phyloP scores from a whole-genome alignment of 1,140 invertebrate genomes.

The Pseudoatta argentina region DNA sequence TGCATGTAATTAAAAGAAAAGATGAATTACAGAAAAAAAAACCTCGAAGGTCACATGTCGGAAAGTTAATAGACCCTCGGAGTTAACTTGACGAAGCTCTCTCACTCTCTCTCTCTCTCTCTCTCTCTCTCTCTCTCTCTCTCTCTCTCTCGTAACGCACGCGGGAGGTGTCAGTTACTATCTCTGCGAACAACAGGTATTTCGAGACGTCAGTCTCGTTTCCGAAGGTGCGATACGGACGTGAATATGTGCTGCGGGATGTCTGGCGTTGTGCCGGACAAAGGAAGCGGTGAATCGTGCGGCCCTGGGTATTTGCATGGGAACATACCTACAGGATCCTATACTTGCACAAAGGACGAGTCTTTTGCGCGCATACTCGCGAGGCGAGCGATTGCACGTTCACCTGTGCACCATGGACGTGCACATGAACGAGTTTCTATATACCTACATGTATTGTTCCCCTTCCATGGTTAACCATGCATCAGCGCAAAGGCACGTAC shows the following conservation, averaged over 20 bases:
- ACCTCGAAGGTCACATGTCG: not conserved
- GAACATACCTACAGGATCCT: conserved; percentile 68
- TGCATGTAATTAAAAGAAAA: not conserved
- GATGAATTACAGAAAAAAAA: not conserved
- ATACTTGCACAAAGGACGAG: conserved; percentile 64
- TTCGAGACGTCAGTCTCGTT: conserved; percentile 31
- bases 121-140: not conserved
- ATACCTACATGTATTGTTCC: not conserved
- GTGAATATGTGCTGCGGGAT: conserved; percentile 11
- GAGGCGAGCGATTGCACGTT: conserved; percentile 53
- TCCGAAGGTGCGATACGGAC: conserved; percentile 16
- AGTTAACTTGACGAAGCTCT: not conserved
- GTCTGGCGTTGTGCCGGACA: conserved; percentile 16
- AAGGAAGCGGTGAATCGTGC: conserved; percentile 55
- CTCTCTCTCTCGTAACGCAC: not conserved
- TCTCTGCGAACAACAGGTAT: conserved; percentile 3
- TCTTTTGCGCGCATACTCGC: conserved; percentile 54
- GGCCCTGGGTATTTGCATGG: conserved; percentile 67
- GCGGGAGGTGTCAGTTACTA: conserved; percentile 23
- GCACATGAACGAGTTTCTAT: conserved; percentile 29
- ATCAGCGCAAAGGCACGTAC: conserved; percentile 45
- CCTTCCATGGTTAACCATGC: not conserved
- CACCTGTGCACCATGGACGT: conserved; percentile 30
- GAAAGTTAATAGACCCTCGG: not conserved
- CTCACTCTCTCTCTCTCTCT: too few relatives aligned